These are phyloP conservation scores for Dascyllus trimaculatus DNA, from an alignment of 2,113 vertebrate species.

Conservation along the genomic window DNA sequence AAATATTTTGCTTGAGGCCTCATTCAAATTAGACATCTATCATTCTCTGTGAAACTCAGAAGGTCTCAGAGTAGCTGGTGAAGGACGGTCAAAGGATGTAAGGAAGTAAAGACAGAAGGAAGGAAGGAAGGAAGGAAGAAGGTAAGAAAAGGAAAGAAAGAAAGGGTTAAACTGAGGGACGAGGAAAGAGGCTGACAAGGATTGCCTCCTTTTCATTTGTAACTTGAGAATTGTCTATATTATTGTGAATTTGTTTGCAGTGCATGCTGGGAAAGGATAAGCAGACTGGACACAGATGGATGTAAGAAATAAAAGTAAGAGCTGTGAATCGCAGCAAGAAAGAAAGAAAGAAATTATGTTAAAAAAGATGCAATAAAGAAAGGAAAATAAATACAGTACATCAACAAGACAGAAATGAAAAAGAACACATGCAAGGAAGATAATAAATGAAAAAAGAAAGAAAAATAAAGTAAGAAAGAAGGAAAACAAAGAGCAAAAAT, in stretches of 20 bases:
- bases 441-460: no score
- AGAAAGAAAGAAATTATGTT: no score
- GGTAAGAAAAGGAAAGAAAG: neutral
- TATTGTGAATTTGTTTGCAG: neutral
- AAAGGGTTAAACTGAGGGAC: neutral
- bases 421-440: no score
- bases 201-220: no score
- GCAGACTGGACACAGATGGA: no score
- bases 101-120: neutral
- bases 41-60: neutral
- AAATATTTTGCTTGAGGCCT: slow-evolving; percentile 39
- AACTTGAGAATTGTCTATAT: no score
- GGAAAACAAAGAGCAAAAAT: no score
- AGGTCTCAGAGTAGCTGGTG: neutral
- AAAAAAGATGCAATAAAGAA: neutral
- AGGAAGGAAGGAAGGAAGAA: neutral
- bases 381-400: no score
- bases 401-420: no score
- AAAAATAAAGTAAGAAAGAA: no score
- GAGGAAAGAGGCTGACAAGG: neutral
- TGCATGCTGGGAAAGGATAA: neutral
- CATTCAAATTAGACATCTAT: slow-evolving; percentile 10
- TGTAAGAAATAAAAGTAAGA: neutral
- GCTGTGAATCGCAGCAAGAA: no score
- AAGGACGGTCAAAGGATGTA: neutral